Percentiles rank a stretch among this genome's conserved stretches.
These are phyloP conservation scores for Gasteruption jaculator DNA, from an alignment of 2,888 invertebrate species.

Conservation along the genomic window DNA sequence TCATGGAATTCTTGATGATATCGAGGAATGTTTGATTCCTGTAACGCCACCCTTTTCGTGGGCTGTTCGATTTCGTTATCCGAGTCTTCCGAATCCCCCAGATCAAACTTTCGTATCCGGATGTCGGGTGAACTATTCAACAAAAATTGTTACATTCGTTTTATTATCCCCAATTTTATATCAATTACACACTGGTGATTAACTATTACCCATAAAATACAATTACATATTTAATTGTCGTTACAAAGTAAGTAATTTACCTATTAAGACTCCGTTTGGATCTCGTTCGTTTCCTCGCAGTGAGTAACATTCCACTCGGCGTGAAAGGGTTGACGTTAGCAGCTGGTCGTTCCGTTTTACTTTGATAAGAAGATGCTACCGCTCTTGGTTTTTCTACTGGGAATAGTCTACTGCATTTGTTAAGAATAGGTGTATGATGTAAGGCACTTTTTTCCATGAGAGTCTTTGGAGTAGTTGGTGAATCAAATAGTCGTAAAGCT, in stretches of 20 bases:
- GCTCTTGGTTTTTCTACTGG: conserved; percentile 51
- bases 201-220: not conserved
- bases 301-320: conserved; percentile 67
- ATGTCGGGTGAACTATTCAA: conserved; percentile 41
- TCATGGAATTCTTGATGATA: conserved; percentile 84
- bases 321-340: conserved; percentile 87
- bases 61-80: conserved; percentile 65
- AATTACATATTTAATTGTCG: not conserved
- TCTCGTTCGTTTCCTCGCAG: conserved; percentile 66
- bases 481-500: conserved; percentile 71
- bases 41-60: conserved; percentile 68
- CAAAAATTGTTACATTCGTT: too few relatives aligned
- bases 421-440: conserved; percentile 58
- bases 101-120: conserved; percentile 40
- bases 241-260: conserved; percentile 27
- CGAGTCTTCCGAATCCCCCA: conserved; percentile 51
- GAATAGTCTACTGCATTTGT: conserved; percentile 44
- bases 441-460: conserved; percentile 67
- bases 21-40: conserved; percentile 79
- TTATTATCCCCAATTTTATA: not conserved
- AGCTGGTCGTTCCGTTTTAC: conserved; percentile 54
- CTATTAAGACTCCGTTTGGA: conserved; percentile 56
- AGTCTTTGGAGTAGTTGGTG: conserved; percentile 82
- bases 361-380: conserved; percentile 46
- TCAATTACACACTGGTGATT: not conserved